Percentiles rank a stretch among this genome's conserved stretches.
These are phyloP conservation scores for Cynaeus angustus DNA, from an alignment of 2,888 invertebrate species.

Conservation along the genomic window DNA sequence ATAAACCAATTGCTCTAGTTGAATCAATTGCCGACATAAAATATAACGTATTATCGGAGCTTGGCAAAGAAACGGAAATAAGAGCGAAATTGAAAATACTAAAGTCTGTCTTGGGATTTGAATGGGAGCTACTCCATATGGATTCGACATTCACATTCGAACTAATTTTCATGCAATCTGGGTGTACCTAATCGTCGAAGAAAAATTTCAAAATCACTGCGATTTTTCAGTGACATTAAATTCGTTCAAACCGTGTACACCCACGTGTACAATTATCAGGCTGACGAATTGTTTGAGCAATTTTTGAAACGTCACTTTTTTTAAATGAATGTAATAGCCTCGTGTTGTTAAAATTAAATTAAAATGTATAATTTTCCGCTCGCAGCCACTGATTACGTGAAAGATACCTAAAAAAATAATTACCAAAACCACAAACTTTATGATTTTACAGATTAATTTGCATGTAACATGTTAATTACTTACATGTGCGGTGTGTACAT, in stretches of 20 bases:
- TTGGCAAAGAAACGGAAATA: slow-evolving; percentile 17
- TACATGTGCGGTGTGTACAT: slow-evolving; percentile 18
- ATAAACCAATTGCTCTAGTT: slow-evolving; percentile 33
- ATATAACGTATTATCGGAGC: slow-evolving; percentile 16
- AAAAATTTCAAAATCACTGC: background rate
- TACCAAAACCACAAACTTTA: slow-evolving; percentile 20
- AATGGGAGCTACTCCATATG: slow-evolving; percentile 8
- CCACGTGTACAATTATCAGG: background rate
- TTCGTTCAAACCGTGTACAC: no score
- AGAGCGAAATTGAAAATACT: slow-evolving; percentile 19
- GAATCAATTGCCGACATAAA: slow-evolving; percentile 33
- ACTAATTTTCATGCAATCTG: background rate
- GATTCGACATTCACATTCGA: background rate
- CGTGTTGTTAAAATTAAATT: slow-evolving; percentile 27
- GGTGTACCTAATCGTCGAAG: no score
- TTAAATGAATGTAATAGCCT: slow-evolving; percentile 16
- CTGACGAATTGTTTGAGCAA: slow-evolving; percentile 3
- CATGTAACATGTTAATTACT: slow-evolving; percentile 32
- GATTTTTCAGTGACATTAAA: no score
- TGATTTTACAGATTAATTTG: slow-evolving; percentile 31
- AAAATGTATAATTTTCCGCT: slow-evolving; percentile 17
- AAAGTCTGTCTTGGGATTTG: slow-evolving; percentile 11
- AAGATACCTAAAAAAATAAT: slow-evolving; percentile 28
- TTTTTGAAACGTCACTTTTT: slow-evolving; percentile 9
- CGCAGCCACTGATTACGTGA: slow-evolving; percentile 13